Evolutionary conservation across 2,113 vertebrate species (phyloP), one percentile per base, ranked within the genome.

Genomic region (Syngnathus scovelli): DNA sequence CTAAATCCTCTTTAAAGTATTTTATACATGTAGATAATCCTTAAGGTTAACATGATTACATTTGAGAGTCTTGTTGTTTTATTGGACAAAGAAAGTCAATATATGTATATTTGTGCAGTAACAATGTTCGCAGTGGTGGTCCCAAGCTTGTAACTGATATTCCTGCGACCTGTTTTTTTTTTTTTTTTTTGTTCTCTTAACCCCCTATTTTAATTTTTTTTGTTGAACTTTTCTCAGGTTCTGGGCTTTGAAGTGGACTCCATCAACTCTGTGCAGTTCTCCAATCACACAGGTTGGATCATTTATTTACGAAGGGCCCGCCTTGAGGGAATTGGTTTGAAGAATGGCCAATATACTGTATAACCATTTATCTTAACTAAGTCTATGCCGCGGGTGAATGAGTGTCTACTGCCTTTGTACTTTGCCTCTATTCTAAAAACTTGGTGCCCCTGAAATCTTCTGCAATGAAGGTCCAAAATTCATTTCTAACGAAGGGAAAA

Each of bases 181-280:
- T 1, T 68, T 13, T 44, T 75, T 67, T 44, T 77, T 70, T 15
- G 60, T 6, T 72, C 7, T 66, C 68, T 70, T 27, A 61, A 72
- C 64, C 52, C 46, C 65, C 78, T 43, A 39, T 52, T n/a, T 18
- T 52, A 10, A 3, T 3, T 54, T 13, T 33, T 56, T 21, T 66
- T 4, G 0, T 64, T 54, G 15, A 46, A 76, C 27, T 58, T 59
- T 66, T 70, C 82, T 27, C 90, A 98, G 96, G 95, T 99, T 59
- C 87, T 99, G 90, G 96, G 96, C 27, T 98, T 99, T 85, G 96
- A 99, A 89, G 93, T 99, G 19, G 96, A 99, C 70, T 93, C 95
- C 0, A 94, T 99, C 85, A 99, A 99, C 86, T 98, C 97, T 0
- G 97, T 99, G 75, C 97, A 98, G 89, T 99, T 99, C 90, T 99